Evolutionary conservation across 2,797 vertebrate species (phyloP).

Genomic region (Microchirus variegatus): DNA sequence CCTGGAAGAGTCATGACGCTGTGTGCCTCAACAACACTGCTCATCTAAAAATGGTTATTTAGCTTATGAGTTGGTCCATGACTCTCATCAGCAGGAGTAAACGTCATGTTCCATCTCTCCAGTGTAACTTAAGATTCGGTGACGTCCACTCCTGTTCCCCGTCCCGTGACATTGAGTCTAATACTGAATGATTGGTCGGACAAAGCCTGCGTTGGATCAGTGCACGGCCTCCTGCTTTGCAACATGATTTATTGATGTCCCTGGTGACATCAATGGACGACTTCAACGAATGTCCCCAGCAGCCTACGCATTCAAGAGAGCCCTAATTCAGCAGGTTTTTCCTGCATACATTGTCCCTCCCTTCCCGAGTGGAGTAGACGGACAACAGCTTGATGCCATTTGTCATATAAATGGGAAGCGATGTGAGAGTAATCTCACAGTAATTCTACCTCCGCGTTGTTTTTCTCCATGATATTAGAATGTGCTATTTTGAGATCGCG

Average conservation of each 20-base stretch:
- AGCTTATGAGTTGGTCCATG: conserved; percentile 3
- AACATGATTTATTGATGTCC: conserved; percentile 76
- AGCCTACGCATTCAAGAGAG: conserved; percentile 63
- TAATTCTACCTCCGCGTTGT: conserved; percentile 30
- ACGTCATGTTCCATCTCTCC: conserved; percentile 30
- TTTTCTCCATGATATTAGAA: conserved; percentile 44
- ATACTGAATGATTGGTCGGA: conserved; percentile 66
- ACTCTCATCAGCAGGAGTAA: conserved; percentile 42
- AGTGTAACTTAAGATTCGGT: conserved; percentile 42
- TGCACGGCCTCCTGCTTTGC: conserved; percentile 59
- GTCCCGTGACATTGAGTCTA: conserved; percentile 59
- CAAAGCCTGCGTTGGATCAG: conserved; percentile 67
- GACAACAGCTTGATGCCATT: conserved; percentile 49
- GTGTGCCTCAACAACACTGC: conserved; percentile 26
- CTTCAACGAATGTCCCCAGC: conserved; percentile 68
- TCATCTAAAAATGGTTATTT: conserved; percentile 10
- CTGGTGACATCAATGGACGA: conserved; percentile 61
- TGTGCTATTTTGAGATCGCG: conserved; percentile 34
- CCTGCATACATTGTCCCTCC: conserved; percentile 61
- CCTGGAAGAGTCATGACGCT: conserved; percentile 21
- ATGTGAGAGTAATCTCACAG: conserved; percentile 38
- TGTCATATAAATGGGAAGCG: conserved; percentile 51
- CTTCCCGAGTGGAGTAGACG: conserved; percentile 40
- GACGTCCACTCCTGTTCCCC: conserved; percentile 48
- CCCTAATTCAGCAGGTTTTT: conserved; percentile 68